phyloP scores from a whole-genome alignment of 1,140 invertebrate genomes.

The Bombus confusus region DNA sequence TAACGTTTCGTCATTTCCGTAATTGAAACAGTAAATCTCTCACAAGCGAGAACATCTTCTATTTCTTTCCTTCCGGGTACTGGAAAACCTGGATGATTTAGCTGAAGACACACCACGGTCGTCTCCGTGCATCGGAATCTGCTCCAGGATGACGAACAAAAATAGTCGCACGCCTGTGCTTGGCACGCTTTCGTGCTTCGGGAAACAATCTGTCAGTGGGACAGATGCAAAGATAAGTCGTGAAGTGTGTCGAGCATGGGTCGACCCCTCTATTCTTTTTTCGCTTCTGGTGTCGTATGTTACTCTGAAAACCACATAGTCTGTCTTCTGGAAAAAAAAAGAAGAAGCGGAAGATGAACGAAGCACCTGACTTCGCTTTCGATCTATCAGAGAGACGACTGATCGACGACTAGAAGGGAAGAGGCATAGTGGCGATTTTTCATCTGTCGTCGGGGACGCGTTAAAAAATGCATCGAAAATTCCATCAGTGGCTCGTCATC shows the following conservation, averaged over 20 bases:
- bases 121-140: conserved; percentile 13
- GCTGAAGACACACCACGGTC: neutral
- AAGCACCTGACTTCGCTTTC: conserved; percentile 29
- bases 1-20: neutral
- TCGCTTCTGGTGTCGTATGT: neutral
- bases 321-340: neutral
- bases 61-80: no score
- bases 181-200: conserved; percentile 67
- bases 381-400: neutral
- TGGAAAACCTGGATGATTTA: neutral
- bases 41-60: neutral
- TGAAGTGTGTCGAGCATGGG: conserved; percentile 41
- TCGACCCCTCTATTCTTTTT: neutral
- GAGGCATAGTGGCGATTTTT: neutral
- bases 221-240: conserved; percentile 74
- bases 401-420: neutral
- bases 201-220: conserved; percentile 65
- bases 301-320: neutral
- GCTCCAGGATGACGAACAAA: conserved; percentile 50
- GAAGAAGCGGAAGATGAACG: no score
- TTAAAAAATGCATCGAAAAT: conserved; percentile 22
- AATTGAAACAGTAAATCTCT: neutral
- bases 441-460: neutral
- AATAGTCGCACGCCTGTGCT: conserved; percentile 65
- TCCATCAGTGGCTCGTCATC: conserved; percentile 46